Evolutionary conservation across 2,797 vertebrate genomes (phyloP).

Genomic region (Manis pentadactyla): DNA sequence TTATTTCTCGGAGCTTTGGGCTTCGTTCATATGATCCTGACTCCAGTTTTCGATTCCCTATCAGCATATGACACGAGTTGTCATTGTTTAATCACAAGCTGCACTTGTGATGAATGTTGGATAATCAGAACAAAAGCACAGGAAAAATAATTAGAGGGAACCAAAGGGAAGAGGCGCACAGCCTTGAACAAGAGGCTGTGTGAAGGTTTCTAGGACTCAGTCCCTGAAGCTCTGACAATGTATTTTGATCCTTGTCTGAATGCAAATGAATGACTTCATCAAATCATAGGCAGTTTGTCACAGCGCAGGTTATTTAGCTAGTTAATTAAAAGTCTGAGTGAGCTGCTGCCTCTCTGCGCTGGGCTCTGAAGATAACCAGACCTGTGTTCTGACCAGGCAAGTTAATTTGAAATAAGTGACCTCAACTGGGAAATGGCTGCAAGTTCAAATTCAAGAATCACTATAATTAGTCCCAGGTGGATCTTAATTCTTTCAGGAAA

Average conservation of each 20-base stretch:
- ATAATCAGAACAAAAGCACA: slow-evolving; percentile 76
- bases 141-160: slow-evolving; percentile 76
- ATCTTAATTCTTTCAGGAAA: slow-evolving; percentile 77
- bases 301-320: slow-evolving; percentile 70
- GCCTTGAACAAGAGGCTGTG: slow-evolving; percentile 67
- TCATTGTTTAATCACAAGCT: slow-evolving; percentile 77
- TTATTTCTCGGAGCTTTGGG: slow-evolving; percentile 66
- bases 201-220: slow-evolving; percentile 63
- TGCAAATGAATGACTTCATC: slow-evolving; percentile 75
- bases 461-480: slow-evolving; percentile 78
- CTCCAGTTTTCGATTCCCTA: slow-evolving; percentile 69
- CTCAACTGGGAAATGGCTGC: slow-evolving; percentile 75
- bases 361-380: slow-evolving; percentile 77
- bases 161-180: slow-evolving; percentile 63
- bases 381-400: slow-evolving; percentile 78
- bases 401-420: slow-evolving; percentile 82
- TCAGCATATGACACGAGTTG: slow-evolving; percentile 71
- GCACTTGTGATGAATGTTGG: slow-evolving; percentile 78
- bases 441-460: slow-evolving; percentile 78
- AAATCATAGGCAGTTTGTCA: slow-evolving; percentile 75
- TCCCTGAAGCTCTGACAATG: slow-evolving; percentile 72
- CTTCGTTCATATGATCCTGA: slow-evolving; percentile 63
- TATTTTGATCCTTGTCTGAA: slow-evolving; percentile 79
- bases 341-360: slow-evolving; percentile 50
- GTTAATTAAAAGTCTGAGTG: slow-evolving; percentile 79